A percentile compares a stretch with the other conserved stretches of the same genome.
Conservation (phyloP, 2,888 invertebrate genomes). For the Fragum sueziense region DNA sequence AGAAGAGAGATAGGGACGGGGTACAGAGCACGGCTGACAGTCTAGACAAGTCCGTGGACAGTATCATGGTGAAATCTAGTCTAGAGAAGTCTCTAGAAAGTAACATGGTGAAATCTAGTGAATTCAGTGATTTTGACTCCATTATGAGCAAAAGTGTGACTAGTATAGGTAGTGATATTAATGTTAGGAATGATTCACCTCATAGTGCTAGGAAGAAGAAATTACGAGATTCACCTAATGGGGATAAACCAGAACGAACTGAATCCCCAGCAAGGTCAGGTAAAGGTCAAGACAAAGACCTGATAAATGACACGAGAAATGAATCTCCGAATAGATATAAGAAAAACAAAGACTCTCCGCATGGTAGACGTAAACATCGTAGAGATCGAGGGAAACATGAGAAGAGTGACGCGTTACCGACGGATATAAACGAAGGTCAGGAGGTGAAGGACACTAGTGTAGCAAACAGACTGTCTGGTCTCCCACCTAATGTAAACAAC, state of each 20-base stretch:
- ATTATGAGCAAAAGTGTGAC: conserved; percentile 53
- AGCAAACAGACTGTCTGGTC: conserved; percentile 47
- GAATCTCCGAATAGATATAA: conserved; percentile 47
- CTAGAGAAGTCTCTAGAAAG: conserved; percentile 24
- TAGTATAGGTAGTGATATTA: conserved; percentile 57
- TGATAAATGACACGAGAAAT: conserved; percentile 33
- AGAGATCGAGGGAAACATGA: conserved; percentile 23
- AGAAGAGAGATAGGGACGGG: conserved; percentile 20
- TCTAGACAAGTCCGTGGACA: conserved; percentile 25
- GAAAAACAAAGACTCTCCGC: conserved; percentile 44
- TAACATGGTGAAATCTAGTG: conserved; percentile 41
- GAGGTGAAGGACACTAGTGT: conserved; percentile 40
- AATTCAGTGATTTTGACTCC: conserved; percentile 54
- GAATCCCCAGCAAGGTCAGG: conserved; percentile 36
- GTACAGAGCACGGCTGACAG: conserved; percentile 4
- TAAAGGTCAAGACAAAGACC: conserved; percentile 39
- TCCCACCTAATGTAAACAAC: conserved; percentile 59
- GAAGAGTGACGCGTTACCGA: conserved; percentile 20
- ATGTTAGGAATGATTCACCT: conserved; percentile 32
- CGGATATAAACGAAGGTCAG: conserved; percentile 32
- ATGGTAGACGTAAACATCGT: conserved; percentile 41
- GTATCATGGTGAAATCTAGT: conserved; percentile 27
- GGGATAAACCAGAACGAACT: conserved; percentile 31
- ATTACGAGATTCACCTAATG: conserved; percentile 45
- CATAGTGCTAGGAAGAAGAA: conserved; percentile 41